Percentiles rank a stretch among this genome's conserved stretches.
Evolutionary conservation across 2,113 vertebrate genomes (phyloP).

Genomic region (Lamprotornis superbus): DNA sequence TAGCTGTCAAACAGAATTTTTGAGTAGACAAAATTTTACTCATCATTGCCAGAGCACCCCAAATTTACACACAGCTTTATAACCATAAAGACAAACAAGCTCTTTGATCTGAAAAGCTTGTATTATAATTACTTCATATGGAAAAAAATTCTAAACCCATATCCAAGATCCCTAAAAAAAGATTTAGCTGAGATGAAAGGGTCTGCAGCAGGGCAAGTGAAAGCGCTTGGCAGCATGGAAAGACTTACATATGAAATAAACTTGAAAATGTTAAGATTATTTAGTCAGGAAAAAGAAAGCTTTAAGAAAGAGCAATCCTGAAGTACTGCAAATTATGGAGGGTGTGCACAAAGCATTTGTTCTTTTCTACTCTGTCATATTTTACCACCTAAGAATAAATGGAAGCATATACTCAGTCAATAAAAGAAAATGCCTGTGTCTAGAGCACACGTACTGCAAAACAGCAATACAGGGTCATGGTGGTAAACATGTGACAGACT

Average conservation of each 20-base stretch:
- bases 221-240: not conserved
- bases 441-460: not conserved
- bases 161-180: not conserved
- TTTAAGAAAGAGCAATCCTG: not conserved
- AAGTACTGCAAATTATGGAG: not conserved
- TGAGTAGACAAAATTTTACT: not conserved
- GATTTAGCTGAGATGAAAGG: constrained; percentile 19
- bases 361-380: not conserved
- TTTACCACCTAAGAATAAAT: not conserved
- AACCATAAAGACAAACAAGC: not conserved
- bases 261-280: not conserved
- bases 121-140: not conserved
- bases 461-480: not conserved
- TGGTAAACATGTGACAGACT: not conserved
- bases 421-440: not conserved
- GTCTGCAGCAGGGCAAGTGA: not conserved
- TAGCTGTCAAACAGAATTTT: not conserved
- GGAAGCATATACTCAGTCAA: not conserved
- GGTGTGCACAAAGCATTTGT: not conserved
- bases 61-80: not conserved
- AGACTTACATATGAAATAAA: constrained; percentile 37
- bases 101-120: constrained; percentile 26
- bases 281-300: not conserved
- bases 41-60: not conserved
- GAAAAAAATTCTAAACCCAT: not conserved